These are phyloP conservation scores for Tachysurus fulvidraco DNA, from an alignment of 2,113 vertebrate genomes.

Conservation along the genomic window DNA sequence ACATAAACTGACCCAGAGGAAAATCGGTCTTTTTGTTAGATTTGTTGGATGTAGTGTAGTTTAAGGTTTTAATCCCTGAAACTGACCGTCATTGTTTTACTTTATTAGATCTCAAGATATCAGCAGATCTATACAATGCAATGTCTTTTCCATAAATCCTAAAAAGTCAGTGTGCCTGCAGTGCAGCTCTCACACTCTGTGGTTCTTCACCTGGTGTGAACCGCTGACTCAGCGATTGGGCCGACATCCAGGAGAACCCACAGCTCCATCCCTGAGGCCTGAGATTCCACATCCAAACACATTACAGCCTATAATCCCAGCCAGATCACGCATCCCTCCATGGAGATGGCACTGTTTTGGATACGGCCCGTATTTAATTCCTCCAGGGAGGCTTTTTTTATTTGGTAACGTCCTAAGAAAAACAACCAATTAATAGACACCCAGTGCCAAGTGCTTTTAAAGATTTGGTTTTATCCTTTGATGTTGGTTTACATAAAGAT, in stretches of 20 bases:
- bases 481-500: conserved; percentile 47
- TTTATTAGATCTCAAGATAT: not conserved
- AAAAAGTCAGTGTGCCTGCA: not conserved
- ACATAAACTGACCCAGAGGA: not conserved
- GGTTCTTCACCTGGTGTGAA: conserved; percentile 48
- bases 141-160: conserved; percentile 20
- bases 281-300: conserved; percentile 45
- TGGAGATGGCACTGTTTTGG: conserved; percentile 51
- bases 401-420: conserved; percentile 46
- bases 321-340: conserved; percentile 43
- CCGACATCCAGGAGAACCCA: conserved; percentile 26
- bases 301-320: conserved; percentile 42
- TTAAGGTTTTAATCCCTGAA: not conserved
- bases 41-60: not conserved
- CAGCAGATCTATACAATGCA: conserved; percentile 1
- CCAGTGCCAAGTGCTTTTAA: conserved; percentile 26
- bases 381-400: conserved; percentile 40
- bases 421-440: conserved; percentile 43
- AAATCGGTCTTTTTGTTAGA: not conserved
- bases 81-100: not conserved
- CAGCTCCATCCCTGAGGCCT: conserved; percentile 34
- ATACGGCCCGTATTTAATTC: conserved; percentile 41
- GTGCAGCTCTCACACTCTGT: conserved; percentile 28
- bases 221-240: conserved; percentile 42
- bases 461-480: conserved; percentile 18